Percentiles rank a stretch among this genome's conserved stretches.
phyloP scores from a whole-genome alignment of 2,797 vertebrate genomes.

The Typhlichthys subterraneus region DNA sequence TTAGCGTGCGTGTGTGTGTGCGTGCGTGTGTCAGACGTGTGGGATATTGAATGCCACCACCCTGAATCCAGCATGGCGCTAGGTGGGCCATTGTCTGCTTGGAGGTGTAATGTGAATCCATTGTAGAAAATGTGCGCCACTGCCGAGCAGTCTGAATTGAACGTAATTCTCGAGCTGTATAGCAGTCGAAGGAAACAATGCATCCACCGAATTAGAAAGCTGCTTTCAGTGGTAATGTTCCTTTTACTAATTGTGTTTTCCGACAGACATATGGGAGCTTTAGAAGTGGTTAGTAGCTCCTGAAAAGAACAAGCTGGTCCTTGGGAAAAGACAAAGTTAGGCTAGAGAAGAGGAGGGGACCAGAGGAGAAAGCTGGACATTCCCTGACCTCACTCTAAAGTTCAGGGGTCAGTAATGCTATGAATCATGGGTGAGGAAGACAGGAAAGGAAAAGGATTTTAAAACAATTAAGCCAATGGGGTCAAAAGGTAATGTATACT shows the following conservation, averaged over 20 bases:
- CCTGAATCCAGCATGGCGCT: conserved; percentile 44
- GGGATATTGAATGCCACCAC: conserved; percentile 52
- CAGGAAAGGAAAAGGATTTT: background rate
- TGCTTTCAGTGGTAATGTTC: conserved; percentile 34
- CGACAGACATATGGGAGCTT: conserved; percentile 38
- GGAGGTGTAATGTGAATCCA: conserved; percentile 37
- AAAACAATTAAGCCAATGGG: conserved; percentile 18
- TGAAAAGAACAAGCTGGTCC: conserved; percentile 20
- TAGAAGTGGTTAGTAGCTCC: conserved; percentile 24
- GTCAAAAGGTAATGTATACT: conserved; percentile 11
- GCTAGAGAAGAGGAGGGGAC: conserved; percentile 1
- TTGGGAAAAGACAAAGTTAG: conserved; percentile 10
- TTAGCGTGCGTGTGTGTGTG: background rate
- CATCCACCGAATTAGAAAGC: conserved; percentile 38
- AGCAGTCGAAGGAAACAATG: conserved; percentile 36
- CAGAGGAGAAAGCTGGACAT: conserved; percentile 35
- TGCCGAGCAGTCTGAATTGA: conserved; percentile 45
- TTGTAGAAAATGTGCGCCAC: conserved; percentile 59
- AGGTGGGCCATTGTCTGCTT: conserved; percentile 55
- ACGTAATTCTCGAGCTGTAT: conserved; percentile 41
- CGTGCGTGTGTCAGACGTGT: conserved; percentile 53
- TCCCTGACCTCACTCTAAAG: conserved; percentile 26
- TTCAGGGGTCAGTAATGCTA: conserved; percentile 40
- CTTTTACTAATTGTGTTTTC: conserved; percentile 38
- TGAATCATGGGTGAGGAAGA: conserved; percentile 34